Percentiles rank a stretch among this genome's conserved stretches.
phyloP scores from a whole-genome alignment of 2,888 invertebrate species.

The Microctonus brassicae region DNA sequence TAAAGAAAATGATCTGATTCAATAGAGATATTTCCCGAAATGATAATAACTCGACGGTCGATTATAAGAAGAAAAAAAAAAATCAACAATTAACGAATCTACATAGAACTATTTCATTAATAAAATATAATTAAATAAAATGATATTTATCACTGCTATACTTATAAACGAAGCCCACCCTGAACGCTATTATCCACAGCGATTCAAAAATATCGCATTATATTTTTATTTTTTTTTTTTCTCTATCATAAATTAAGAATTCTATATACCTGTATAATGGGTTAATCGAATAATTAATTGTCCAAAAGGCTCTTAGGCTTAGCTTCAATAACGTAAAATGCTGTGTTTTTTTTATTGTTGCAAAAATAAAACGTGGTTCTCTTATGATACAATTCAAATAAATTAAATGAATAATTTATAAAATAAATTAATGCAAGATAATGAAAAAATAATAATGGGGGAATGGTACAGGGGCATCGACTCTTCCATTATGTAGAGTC shows the following conservation, averaged over 20 bases:
- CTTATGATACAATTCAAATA: conserved; percentile 5
- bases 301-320: conserved; percentile 28
- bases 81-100: conserved; percentile 21
- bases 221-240: not conserved
- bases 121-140: not conserved
- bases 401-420: not conserved
- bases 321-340: conserved; percentile 14
- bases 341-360: conserved; percentile 19
- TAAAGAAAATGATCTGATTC: conserved; percentile 23
- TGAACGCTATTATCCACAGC: conserved; percentile 6
- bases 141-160: conserved; percentile 2
- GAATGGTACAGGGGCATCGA: conserved; percentile 36
- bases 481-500: conserved; percentile 42
- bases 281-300: not conserved
- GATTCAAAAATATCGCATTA: not conserved
- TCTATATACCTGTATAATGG: conserved; percentile 1
- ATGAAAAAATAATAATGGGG: conserved; percentile 1
- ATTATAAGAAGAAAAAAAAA: not conserved
- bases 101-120: not conserved
- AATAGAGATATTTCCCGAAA: conserved; percentile 4
- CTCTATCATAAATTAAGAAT: conserved; percentile 8
- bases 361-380: conserved; percentile 2
- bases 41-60: not conserved
- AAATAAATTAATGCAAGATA: not conserved
- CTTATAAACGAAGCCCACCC: conserved; percentile 20